Base-by-base conservation (phyloP, 2,888 invertebrate species). In the Eupelmus urozonus region DNA sequence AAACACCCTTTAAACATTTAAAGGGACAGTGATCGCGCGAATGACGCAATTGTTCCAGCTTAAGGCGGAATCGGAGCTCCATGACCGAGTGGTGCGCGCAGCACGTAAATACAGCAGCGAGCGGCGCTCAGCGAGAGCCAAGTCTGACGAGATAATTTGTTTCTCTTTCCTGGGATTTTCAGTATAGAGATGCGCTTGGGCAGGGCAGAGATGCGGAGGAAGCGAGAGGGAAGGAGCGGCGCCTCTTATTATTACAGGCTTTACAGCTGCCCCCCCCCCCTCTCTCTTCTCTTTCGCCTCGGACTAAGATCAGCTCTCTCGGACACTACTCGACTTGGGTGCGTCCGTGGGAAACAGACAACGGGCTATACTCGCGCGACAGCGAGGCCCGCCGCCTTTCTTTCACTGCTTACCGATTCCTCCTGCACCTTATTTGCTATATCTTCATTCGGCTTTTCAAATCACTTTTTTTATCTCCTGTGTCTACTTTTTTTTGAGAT, bases 121-220 rank as follows among this genome's bases (percentile, higher is more conserved):
- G 53, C 7, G 3, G n/a, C n/a, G n/a, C n/a, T n/a, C n/a, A n/a
- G n/a, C n/a, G n/a, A n/a, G n/a, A n/a, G n/a, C n/a, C n/a, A n/a
- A n/a, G n/a, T 84, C 86, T 88, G 88, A 89, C 86, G 88, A 89
- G 88, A 89, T 89, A 88, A 89, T 89, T 89, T 89, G 88, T 88
- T 88, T 86, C 87, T 88, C 85, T 88, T 89, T 88, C 87, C 85
- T 85, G 87, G 87, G 87, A 88, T 88, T 88, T 86, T 83, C 82
- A 67, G 79, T 70, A 81, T 60, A 65, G 73, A 76, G n/a, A n/a
- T n/a, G n/a, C n/a, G n/a, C n/a, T n/a, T n/a, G n/a, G n/a, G n/a
- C n/a, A n/a, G n/a, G n/a, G n/a, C n/a, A n/a, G 67, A 74, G 57
- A 51, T 27, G 59, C 45, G 78, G 23, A 65, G 59, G 75, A 63